Base-by-base conservation (phyloP, 2,888 invertebrate species). In the Drosophila prolongata region DNA sequence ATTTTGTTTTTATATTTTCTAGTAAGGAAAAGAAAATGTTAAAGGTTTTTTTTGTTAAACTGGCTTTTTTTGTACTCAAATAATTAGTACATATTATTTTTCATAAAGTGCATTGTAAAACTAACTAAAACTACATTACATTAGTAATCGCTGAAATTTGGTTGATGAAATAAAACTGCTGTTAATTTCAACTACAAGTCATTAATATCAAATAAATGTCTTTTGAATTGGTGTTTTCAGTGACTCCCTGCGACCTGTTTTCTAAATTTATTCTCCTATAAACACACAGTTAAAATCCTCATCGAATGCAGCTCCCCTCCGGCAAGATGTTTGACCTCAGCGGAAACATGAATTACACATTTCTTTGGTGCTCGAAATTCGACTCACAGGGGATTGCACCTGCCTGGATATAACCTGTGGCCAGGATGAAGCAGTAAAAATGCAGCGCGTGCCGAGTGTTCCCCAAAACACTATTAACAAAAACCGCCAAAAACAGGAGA, bases 341-440 rank as follows among this genome's bases (percentile, higher is more conserved):
- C 72, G 78, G 77, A 78, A 87, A 87, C 85, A 87, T 82, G 83
- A 80, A 78, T 77, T 80, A 83, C 84, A 77, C 80, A 80, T 75
- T 78, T 75, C 67, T 73, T 49, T 19, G 37, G 24, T 47, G 65
- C 72, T 75, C 38, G 19, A 65, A 78, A 84, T 80, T 83, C 75
- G 72, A 66, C 69, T 76, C 49, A 70, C 55, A 40, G 52, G 73
- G 58, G 73, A 56, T 75, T 87, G 81, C 82, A 83, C 82, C 82
- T 83, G 83, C 67, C 44, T 6, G 44, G 47, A 47, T 47, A 35
- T 49, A 57, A 52, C 71, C 80, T 67, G 78, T 40, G 84, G 81
- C 71, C 83, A 46, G 72, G 84, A 86, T 85, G 85, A 85, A 85
- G 85, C 85, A 80, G 77, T 88, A 85, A 85, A 85, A 88, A 79